phyloP scores from a whole-genome alignment of 1,140 invertebrate genomes.

The Episyrphus balteatus region DNA sequence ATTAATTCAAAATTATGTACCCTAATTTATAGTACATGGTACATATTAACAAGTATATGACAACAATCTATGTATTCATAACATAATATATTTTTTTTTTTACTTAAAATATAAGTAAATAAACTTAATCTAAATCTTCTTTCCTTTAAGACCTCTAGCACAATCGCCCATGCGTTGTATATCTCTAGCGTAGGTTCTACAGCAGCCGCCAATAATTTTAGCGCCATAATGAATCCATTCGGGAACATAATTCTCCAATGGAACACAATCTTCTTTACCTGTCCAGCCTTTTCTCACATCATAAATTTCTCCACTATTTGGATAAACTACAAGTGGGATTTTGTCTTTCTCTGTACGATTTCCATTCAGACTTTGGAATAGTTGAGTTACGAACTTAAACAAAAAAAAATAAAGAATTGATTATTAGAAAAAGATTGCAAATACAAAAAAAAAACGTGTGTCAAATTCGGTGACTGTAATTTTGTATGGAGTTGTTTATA shows the following conservation, averaged over 20 bases:
- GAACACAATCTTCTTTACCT: slow-evolving; percentile 40
- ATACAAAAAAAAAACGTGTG: too few relatives aligned
- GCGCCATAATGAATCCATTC: slow-evolving; percentile 61
- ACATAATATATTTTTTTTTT: too few relatives aligned
- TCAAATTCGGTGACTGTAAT: too few relatives aligned
- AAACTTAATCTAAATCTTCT: too few relatives aligned
- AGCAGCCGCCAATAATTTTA: slow-evolving; percentile 67
- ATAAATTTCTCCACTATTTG: slow-evolving; percentile 59
- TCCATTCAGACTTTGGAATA: slow-evolving; percentile 43
- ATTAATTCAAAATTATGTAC: too few relatives aligned
- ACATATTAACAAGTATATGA: too few relatives aligned
- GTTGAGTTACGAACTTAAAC: slow-evolving; percentile 39
- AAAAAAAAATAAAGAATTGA: neutral
- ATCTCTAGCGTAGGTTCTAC: slow-evolving; percentile 54
- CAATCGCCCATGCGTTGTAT: slow-evolving; percentile 41
- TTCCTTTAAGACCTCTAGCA: slow-evolving; percentile 3
- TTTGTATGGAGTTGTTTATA: too few relatives aligned
- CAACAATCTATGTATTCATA: too few relatives aligned
- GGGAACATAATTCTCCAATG: slow-evolving; percentile 47
- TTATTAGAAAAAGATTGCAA: neutral
- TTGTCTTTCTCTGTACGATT: slow-evolving; percentile 17
- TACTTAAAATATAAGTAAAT: too few relatives aligned
- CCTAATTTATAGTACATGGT: too few relatives aligned
- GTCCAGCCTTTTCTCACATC: slow-evolving; percentile 45
- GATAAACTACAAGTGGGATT: slow-evolving; percentile 54